Conservation (phyloP, 2,888 invertebrate species). For the Apotomis capreana region DNA sequence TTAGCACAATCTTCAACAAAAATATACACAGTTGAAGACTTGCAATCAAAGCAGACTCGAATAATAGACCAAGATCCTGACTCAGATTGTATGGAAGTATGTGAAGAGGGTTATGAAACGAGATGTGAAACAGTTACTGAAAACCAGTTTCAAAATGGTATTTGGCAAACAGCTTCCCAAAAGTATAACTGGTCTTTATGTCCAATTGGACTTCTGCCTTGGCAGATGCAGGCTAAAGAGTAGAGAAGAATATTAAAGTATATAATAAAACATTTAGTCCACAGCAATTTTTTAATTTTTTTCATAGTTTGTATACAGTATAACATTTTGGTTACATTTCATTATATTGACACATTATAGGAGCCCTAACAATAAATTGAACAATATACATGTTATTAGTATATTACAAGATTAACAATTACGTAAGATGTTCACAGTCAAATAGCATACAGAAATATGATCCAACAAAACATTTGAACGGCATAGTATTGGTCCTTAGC, state of each 20-base stretch:
- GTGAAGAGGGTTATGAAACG: constrained; percentile 23
- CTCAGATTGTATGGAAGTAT: constrained; percentile 44
- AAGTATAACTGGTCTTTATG: constrained; percentile 71
- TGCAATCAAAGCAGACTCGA: constrained; percentile 50
- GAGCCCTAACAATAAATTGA: constrained; percentile 76
- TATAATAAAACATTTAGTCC: constrained; percentile 55
- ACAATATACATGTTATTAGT: constrained; percentile 77
- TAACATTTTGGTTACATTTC: constrained; percentile 82
- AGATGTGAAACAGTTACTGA: constrained; percentile 34
- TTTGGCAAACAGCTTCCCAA: constrained; percentile 66
- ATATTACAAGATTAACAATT: constrained; percentile 76
- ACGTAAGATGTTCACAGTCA: constrained; percentile 65
- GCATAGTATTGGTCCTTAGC: constrained; percentile 73
- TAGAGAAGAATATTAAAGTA: constrained; percentile 44
- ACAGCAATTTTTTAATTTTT: constrained; percentile 77
- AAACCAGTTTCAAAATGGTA: constrained; percentile 48
- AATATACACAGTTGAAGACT: constrained; percentile 76
- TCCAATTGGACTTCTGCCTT: constrained; percentile 80
- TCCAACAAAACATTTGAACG: constrained; percentile 62
- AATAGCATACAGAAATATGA: constrained; percentile 66
- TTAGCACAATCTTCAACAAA: constrained; percentile 54
- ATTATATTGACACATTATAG: constrained; percentile 79
- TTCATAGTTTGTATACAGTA: constrained; percentile 80
- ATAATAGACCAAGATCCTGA: constrained; percentile 43
- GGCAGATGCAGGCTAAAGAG: constrained; percentile 57